Evolutionary conservation across 2,113 vertebrate genomes (phyloP).

Genomic region (Pavo muticus): DNA sequence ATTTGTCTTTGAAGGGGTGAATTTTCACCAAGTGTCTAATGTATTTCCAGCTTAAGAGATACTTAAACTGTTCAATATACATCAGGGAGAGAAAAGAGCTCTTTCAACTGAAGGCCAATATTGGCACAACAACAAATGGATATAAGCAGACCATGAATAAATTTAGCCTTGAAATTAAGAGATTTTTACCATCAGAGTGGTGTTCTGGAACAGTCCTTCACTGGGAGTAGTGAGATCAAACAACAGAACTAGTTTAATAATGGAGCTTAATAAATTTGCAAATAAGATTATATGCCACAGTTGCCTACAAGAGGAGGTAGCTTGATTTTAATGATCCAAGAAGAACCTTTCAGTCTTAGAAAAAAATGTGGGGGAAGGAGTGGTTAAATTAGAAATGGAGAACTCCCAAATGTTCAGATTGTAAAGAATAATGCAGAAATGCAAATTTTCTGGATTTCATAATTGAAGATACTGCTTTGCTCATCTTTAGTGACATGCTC

Average conservation of each 20-base stretch:
- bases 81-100: slow-evolving; percentile 38
- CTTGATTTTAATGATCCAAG: neutral
- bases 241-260: slow-evolving; percentile 19
- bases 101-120: slow-evolving; percentile 37
- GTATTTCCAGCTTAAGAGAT: slow-evolving; percentile 57
- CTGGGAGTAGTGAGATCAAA: slow-evolving; percentile 13
- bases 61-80: slow-evolving; percentile 56
- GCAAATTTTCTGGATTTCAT: neutral
- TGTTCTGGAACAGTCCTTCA: slow-evolving; percentile 27
- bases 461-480: neutral
- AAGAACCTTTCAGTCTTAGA: neutral
- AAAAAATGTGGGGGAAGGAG: neutral
- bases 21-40: slow-evolving; percentile 59
- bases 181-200: slow-evolving; percentile 16
- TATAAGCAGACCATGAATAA: slow-evolving; percentile 61
- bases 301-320: neutral
- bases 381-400: neutral
- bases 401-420: neutral
- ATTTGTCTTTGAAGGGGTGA: slow-evolving; percentile 42
- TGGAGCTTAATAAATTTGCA: slow-evolving; percentile 11
- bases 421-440: fast-evolving
- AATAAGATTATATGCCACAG: slow-evolving; percentile 16
- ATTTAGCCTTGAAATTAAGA: slow-evolving; percentile 57
- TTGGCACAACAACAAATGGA: slow-evolving; percentile 56
- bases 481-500: neutral